Base-by-base conservation (phyloP, 2,888 invertebrate species). In the Synergus itoensis region DNA sequence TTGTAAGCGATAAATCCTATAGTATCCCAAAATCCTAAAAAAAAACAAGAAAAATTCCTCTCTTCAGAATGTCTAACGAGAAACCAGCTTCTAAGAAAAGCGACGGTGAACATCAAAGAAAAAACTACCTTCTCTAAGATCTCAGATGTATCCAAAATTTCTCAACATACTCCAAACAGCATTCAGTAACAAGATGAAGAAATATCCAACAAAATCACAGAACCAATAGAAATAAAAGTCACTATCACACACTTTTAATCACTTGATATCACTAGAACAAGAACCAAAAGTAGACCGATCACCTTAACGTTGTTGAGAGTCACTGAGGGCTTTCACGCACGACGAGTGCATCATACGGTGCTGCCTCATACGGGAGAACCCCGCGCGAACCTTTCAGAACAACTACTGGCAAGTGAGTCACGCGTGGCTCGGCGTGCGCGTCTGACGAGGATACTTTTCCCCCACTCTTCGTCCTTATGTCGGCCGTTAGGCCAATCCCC, bases 201-300 rank as follows among this genome's bases (percentile, higher is more conserved):
- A 28, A 28, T 28, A 21, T 14, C 21, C 48, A 69, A 77, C 16
- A 77, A 77, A 73, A 57, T 16, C 21, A 64, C 45, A 28, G 21
- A 69, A n/a, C 11, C 45, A 64, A 14, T 77, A 40, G 45, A 48
- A 69, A 69, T 76, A 62, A 64, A 73, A 75, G 78, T 80, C 77
- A 80, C 77, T 78, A 69, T 40, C 77, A 69, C 64, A 69, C 14
- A 43, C 77, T 64, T 63, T 28, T 36, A 41, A 60, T 28, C 21
- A 64, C 43, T 93, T 91, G 90, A 93, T 93, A 93, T n/a, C 93
- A 89, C 90, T 91, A 92, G 79, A 62, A 76, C 57, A 79, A 76
- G 81, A 76, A 57, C 88, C 91, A 89, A 91, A 90, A 91, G 88
- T 90, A 91, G 91, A 88, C 89, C 83, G 77, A 81, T 82, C 81